Evolutionary conservation across 2,113 vertebrate species (phyloP).

Genomic region (Bostrychus sinensis): DNA sequence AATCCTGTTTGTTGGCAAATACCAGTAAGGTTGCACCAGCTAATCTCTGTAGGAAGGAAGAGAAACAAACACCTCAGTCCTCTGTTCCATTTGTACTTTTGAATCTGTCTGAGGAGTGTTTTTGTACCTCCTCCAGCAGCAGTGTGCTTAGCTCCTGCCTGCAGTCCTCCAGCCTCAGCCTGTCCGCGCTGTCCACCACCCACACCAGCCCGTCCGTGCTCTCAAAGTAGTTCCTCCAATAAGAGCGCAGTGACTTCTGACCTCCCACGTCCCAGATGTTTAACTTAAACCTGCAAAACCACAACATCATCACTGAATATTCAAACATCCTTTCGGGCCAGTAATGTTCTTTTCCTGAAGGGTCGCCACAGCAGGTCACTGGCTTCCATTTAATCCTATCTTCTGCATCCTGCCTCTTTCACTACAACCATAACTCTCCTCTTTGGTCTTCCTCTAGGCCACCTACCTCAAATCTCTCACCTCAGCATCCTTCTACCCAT

Average conservation of each 20-base stretch:
- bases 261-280: constrained; percentile 95
- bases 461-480: too few relatives aligned
- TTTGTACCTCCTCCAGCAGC: constrained; percentile 86
- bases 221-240: constrained; percentile 96
- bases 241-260: constrained; percentile 91
- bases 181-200: constrained; percentile 94
- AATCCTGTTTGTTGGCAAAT: constrained; percentile 93
- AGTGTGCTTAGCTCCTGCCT: constrained; percentile 82
- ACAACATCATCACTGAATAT: too few relatives aligned
- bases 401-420: too few relatives aligned
- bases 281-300: constrained; percentile 84
- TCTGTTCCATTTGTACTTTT: too few relatives aligned
- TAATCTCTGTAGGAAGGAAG: constrained; percentile 78
- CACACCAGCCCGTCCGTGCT: constrained; percentile 93
- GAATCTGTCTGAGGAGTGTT: not conserved
- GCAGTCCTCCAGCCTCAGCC: constrained; percentile 88
- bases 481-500: too few relatives aligned
- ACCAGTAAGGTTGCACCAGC: constrained; percentile 89
- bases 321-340: not conserved
- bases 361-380: too few relatives aligned
- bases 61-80: not conserved
- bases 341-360: too few relatives aligned
- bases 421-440: too few relatives aligned
- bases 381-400: too few relatives aligned
- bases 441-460: too few relatives aligned